A percentile compares a stretch with the other conserved stretches of the same genome.
These are phyloP conservation scores for Epistrophella euchroma DNA, from an alignment of 2,888 invertebrate genomes.

Conservation along the genomic window DNA sequence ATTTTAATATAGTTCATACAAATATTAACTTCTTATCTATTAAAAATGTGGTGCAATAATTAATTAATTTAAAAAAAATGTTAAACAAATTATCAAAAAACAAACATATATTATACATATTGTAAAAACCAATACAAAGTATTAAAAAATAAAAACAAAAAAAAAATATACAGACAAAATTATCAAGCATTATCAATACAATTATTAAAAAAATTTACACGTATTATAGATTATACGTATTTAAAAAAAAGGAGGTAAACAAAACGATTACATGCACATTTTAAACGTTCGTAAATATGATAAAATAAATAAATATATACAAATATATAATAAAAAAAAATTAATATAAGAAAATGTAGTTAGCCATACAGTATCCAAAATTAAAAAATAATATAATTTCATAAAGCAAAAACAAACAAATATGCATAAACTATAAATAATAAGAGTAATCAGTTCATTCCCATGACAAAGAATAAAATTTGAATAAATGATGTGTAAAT, in stretches of 20 bases:
- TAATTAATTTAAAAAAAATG: conserved; percentile 39
- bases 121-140: conserved; percentile 19
- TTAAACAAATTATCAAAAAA: conserved; percentile 33
- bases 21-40: conserved; percentile 22
- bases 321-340: conserved; percentile 9
- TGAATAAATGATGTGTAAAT: conserved; percentile 14
- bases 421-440: conserved; percentile 11
- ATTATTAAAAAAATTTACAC: background rate
- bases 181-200: conserved; percentile 27
- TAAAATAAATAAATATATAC: background rate
- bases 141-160: conserved; percentile 10
- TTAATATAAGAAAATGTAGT: conserved; percentile 40
- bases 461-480: background rate
- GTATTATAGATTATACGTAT: background rate
- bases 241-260: conserved; percentile 1
- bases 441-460: conserved; percentile 4
- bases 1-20: conserved; percentile 22
- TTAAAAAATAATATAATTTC: conserved; percentile 38
- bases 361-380: conserved; percentile 64
- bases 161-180: background rate
- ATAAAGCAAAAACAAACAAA: conserved; percentile 5
- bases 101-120: conserved; percentile 44
- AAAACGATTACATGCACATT: conserved; percentile 26
- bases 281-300: conserved; percentile 30
- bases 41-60: conserved; percentile 62